Conservation (phyloP, 2,113 vertebrate species). For the Charadrius vociferus region DNA sequence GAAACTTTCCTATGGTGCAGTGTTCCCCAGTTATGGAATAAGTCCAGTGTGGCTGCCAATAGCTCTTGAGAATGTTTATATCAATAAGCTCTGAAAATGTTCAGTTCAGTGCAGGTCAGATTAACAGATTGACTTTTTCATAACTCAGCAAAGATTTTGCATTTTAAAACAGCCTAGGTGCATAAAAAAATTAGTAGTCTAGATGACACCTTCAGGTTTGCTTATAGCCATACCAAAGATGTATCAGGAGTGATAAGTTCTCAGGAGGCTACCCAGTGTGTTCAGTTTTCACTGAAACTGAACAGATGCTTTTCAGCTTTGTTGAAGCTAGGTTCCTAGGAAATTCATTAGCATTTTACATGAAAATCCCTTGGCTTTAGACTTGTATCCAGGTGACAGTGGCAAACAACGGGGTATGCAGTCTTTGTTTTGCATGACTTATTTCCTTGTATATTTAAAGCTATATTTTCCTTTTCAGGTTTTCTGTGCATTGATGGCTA, state of each 20-base stretch:
- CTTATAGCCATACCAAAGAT: not conserved
- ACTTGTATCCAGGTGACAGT: not conserved
- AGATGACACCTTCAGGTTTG: not conserved
- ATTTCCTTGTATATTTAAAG: not conserved
- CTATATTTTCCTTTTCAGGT: not conserved
- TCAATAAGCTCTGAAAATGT: not conserved
- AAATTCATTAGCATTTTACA: constrained; percentile 34
- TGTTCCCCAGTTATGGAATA: not conserved
- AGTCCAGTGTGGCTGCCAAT: not conserved
- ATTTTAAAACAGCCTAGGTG: not conserved
- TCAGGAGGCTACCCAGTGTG: not conserved
- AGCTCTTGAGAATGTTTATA: not conserved
- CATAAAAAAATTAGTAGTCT: not conserved
- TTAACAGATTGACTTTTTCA: not conserved
- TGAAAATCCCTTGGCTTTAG: not conserved
- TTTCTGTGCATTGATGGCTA: not conserved
- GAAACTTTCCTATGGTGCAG: not conserved
- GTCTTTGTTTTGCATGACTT: not conserved
- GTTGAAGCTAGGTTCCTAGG: not conserved
- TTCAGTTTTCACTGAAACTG: constrained; percentile 1
- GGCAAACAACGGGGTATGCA: not conserved
- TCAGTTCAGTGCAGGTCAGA: not conserved
- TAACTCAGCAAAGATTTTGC: not conserved
- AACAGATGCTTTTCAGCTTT: constrained; percentile 22
- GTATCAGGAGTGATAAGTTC: not conserved